A percentile compares a stretch with the other conserved stretches of the same genome.
Conservation (phyloP, 1,140 invertebrate species). For the Zaprionus africanus region DNA sequence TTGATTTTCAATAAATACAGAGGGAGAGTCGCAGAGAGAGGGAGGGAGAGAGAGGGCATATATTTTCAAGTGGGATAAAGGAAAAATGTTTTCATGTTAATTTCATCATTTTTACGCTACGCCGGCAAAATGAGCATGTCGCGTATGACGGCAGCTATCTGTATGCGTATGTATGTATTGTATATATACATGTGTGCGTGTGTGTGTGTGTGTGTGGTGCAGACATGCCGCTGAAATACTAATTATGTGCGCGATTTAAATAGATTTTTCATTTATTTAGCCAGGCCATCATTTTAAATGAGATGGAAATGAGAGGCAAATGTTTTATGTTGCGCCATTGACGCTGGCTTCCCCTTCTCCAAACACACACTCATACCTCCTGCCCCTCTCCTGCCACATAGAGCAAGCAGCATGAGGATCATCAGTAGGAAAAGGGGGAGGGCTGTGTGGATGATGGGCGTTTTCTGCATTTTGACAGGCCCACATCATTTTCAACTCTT, state of each 20-base stretch:
- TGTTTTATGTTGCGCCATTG: constrained; percentile 81
- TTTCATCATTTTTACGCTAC: constrained; percentile 78
- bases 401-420: not conserved
- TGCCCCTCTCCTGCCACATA: not conserved
- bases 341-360: constrained; percentile 14
- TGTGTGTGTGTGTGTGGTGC: constrained; percentile 28
- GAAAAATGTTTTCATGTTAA: constrained; percentile 65
- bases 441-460: constrained; percentile 20
- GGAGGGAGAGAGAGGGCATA: no score
- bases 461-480: constrained; percentile 72
- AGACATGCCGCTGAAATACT: constrained; percentile 80
- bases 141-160: constrained; percentile 64
- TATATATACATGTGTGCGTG: constrained; percentile 9
- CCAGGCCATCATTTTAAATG: constrained; percentile 78
- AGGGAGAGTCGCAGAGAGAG: no score
- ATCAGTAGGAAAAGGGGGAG: not conserved
- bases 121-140: constrained; percentile 74
- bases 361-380: not conserved
- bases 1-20: constrained; percentile 63
- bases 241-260: constrained; percentile 83
- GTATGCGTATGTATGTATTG: constrained; percentile 21
- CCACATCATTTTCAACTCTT: constrained; percentile 72
- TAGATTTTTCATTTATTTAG: constrained; percentile 83
- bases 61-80: not conserved
- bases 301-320: constrained; percentile 78